Evolutionary conservation across 2,797 vertebrate species (phyloP).

Genomic region (Nannoperca obscura): DNA sequence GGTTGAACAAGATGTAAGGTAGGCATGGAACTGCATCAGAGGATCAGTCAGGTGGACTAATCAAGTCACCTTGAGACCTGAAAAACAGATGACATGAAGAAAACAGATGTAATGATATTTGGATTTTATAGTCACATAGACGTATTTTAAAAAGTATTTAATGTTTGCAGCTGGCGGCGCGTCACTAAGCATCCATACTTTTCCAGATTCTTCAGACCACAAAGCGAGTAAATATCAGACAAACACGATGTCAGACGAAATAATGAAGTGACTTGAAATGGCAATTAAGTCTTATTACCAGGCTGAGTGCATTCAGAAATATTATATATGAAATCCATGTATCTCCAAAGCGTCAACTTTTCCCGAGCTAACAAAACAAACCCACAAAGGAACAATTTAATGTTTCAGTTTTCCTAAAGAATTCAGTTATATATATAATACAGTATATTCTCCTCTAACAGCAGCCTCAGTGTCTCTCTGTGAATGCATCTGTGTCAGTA

Average conservation of each 20-base stretch:
- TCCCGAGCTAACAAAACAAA: no score
- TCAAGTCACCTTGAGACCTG: not conserved
- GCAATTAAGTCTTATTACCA: no score
- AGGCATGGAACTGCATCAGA: not conserved
- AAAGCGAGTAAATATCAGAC: not conserved
- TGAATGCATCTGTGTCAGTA: not conserved
- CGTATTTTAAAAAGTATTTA: not conserved
- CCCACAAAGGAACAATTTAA: not conserved
- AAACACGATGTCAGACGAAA: no score
- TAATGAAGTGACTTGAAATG: no score
- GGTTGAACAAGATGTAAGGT: not conserved
- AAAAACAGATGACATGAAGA: not conserved
- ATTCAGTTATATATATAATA: no score
- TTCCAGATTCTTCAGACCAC: not conserved
- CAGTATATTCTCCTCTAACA: not conserved
- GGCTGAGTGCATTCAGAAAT: not conserved
- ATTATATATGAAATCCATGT: no score
- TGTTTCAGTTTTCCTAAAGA: not conserved
- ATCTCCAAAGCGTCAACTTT: no score
- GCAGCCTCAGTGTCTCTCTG: not conserved
- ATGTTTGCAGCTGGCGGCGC: not conserved
- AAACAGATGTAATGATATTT: not conserved
- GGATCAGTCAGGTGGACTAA: conserved; percentile 19
- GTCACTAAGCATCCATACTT: not conserved
- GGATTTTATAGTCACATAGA: not conserved